Evolutionary conservation across 2,113 vertebrate species (phyloP), one percentile per base, ranked within the genome.

Genomic region (Entelurus aequoreus): DNA sequence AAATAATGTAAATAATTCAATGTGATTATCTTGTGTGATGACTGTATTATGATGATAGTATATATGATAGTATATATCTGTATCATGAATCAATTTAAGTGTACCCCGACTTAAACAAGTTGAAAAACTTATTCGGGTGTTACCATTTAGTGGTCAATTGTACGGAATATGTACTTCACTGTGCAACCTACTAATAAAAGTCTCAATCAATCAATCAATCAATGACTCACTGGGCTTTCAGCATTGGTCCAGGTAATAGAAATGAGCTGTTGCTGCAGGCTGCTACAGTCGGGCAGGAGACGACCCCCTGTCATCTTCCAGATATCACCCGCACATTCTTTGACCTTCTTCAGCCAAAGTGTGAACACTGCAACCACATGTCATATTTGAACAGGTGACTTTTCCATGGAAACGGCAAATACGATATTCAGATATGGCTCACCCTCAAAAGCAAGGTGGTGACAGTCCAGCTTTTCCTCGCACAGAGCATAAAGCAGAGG

Each of bases 361-460:
- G 75, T 80, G 13, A 94, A 88, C 57, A 89, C 94, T 96, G 87
- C 62, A 87, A 68, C 48, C 57, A 35, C 52, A 49, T 11, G 49
- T 11, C 50, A 42, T 1, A 6, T 28, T 80, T 55, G 2, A 68
- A 62, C 48, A 69, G 8, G 8, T 52, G 19, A 54, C 3, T 6
- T 35, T 7, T 6, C 3, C 10, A 52, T 21, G 59, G 1, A 54
- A 21, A 16, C 5, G 37, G 9, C 5, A 1, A 61, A 56, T 37
- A 49, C 63, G 12, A 11, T 11, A 16, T 38, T 4, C 13, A 36
- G 6, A n/a, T 10, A 3, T 63, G 5, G 60, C 77, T 71, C 65
- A 95, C 94, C 94, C 92, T 96, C 92, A 65, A 93, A 94, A 44
- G 89, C 87, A 73, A 91, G 90, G 80, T 91, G 92, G 72, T 90